Base-by-base conservation (phyloP, 2,113 vertebrate genomes). In the Podarcis muralis region DNA sequence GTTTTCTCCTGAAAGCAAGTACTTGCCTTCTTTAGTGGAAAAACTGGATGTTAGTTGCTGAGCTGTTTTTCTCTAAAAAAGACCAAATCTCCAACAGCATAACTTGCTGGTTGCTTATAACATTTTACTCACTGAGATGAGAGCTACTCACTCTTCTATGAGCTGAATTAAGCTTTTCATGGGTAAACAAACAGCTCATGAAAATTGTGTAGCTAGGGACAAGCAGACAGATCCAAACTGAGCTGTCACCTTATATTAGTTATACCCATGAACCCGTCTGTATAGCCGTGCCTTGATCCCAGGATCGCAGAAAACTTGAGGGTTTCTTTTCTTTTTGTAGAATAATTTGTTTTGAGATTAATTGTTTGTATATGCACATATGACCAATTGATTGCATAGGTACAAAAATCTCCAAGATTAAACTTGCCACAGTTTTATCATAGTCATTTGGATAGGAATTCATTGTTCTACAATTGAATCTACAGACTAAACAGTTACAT, bases 221-320 rank as follows among this genome's bases (percentile, higher is more conserved):
- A 0, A 92, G 87, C 88, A 93, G 93, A 94, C 91, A 94, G 92
- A 95, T 96, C 95, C 95, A 91, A 96, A 97, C 94, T 79, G 92
- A 97, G 89, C 95, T 97, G 96, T 96, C 96, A 96, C 92, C 88
- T 96, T 96, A 82, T 92, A 95, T 97, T 97, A 95, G 94, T 95
- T 93, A 96, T 93, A 96, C 94, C 92, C 93, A 94, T 94, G 95
- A 96, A 94, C 94, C 90, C 92, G 92, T 84, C 92, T 92, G 66
- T 83, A 91, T 92, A 94, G 91, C 87, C 91, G 85, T 88, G 89
- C 89, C 93, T 76, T n/a, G 37, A 87, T 96, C 93, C 91, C 90
- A 91, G 91, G 91, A 94, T 93, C 88, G 89, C 92, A 89, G 87
- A 90, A 92, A 95, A 92, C 92, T 77, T 93, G 91, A 87, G 85